Evolutionary conservation across 1,140 invertebrate species (phyloP), one percentile per base, ranked within the genome.

Genomic region (Rhagoletis pomonella): DNA sequence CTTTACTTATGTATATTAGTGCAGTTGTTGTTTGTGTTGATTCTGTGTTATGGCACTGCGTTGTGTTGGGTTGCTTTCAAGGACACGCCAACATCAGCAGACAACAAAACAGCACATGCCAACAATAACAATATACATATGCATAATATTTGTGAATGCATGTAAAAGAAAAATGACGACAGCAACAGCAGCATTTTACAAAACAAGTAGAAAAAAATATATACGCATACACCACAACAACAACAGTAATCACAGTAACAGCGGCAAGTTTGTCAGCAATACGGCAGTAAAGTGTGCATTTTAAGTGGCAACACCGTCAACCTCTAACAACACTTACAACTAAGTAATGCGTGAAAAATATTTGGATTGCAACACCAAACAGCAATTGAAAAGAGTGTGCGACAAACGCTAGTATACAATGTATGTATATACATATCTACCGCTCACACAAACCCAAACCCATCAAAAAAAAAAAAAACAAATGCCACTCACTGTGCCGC

Each of bases 231-330:
- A 50, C n/a, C 29, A 29, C 29, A 29, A 29, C 42, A 50, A 77
- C 44, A 44, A 77, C 44, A 77, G 47, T 77, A 29, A 29, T 29
- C 29, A 29, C 29, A 29, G 29, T 29, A 29, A 29, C 29, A 29
- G 29, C 60, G 55, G 29, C 47, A 55, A 55, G 42, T 81, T 42
- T 81, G 73, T 81, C 73, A 81, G 14, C 4, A 47, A 19, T 81
- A 81, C 55, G 73, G 73, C 73, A 55, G 73, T 81, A 81, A 81
- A 81, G 73, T 81, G 73, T 81, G 47, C 73, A 81, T 42, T 81
- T 81, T 81, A 81, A 81, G 73, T 81, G 47, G 73, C 44, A 50
- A 81, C 73, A n/a, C 73, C 73, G 19, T 81, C 73, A 81, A 81
- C 73, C 73, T 81, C 73, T 47, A 81, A 81, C 47, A 81, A 42